Conservation (phyloP, 2,888 invertebrate genomes). For the Diaperis boleti region DNA sequence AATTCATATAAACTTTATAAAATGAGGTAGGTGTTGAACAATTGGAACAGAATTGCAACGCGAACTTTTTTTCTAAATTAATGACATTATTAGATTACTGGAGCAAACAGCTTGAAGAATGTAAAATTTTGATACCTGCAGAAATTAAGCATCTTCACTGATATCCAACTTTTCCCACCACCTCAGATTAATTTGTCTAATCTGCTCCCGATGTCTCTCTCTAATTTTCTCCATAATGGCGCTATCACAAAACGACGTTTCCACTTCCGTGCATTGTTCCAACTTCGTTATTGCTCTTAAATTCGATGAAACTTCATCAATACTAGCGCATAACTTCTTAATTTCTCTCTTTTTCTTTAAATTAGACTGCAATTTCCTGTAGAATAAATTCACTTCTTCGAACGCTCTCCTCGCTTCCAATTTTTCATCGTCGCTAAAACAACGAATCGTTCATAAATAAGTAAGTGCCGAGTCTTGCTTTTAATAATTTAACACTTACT, state of each 20-base stretch:
- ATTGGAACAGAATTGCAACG: too few relatives aligned
- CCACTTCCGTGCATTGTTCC: conserved; percentile 36
- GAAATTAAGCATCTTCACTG: conserved; percentile 19
- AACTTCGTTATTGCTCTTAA: conserved; percentile 23
- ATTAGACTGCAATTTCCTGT: conserved; percentile 13
- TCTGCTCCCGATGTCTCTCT: conserved; percentile 17
- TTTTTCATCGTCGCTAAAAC: conserved; percentile 3
- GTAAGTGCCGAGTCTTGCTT: neutral
- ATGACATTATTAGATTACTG: too few relatives aligned
- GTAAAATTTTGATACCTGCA: too few relatives aligned
- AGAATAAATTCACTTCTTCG: conserved; percentile 18
- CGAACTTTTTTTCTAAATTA: too few relatives aligned
- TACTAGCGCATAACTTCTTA: conserved; percentile 13
- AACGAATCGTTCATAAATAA: neutral
- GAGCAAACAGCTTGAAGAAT: too few relatives aligned
- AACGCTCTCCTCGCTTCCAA: neutral
- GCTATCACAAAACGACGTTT: conserved; percentile 16
- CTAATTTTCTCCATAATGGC: conserved; percentile 7
- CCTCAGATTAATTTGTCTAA: conserved; percentile 23
- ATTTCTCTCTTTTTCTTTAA: conserved; percentile 19
- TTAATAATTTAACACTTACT: conserved; percentile 13
- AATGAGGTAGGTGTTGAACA: too few relatives aligned
- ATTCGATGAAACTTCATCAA: conserved; percentile 28
- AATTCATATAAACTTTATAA: too few relatives aligned
- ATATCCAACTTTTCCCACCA: conserved; percentile 40